phyloP scores from a whole-genome alignment of 2,113 vertebrate genomes.

The Oenanthe melanoleuca region DNA sequence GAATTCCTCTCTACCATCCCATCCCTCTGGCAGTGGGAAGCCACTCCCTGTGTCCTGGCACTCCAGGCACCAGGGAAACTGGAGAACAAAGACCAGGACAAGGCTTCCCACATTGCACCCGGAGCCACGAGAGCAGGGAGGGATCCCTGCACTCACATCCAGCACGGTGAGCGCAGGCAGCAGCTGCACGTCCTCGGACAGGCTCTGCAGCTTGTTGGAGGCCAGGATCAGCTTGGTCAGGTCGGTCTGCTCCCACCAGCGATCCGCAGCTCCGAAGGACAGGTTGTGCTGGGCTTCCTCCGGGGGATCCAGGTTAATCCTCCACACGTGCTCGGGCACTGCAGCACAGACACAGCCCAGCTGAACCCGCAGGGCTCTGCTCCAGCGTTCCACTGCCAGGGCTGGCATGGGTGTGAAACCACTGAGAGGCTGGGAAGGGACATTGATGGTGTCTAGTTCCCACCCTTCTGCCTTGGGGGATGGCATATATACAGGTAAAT shows the following conservation, averaged over 20 bases:
- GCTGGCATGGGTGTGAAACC: neutral
- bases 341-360: neutral
- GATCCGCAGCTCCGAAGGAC: conserved; percentile 82
- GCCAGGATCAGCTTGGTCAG: conserved; percentile 91
- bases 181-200: conserved; percentile 87
- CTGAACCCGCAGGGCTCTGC: accelerated
- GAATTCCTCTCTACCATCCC: neutral
- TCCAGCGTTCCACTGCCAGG: accelerated
- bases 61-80: neutral
- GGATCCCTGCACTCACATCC: conserved; percentile 79
- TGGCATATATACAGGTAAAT: accelerated
- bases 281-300: conserved; percentile 85
- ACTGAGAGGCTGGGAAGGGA: too few relatives aligned
- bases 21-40: neutral
- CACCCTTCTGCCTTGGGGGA: too few relatives aligned
- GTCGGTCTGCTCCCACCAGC: conserved; percentile 97
- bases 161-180: conserved; percentile 85
- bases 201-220: conserved; percentile 87
- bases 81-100: neutral
- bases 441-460: neutral
- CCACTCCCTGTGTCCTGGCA: neutral
- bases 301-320: conserved; percentile 88
- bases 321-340: conserved; percentile 92
- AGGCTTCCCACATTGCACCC: neutral
- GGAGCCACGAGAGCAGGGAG: accelerated